phyloP scores from a whole-genome alignment of 2,888 invertebrate genomes.

The Micoletzkya japonica region DNA sequence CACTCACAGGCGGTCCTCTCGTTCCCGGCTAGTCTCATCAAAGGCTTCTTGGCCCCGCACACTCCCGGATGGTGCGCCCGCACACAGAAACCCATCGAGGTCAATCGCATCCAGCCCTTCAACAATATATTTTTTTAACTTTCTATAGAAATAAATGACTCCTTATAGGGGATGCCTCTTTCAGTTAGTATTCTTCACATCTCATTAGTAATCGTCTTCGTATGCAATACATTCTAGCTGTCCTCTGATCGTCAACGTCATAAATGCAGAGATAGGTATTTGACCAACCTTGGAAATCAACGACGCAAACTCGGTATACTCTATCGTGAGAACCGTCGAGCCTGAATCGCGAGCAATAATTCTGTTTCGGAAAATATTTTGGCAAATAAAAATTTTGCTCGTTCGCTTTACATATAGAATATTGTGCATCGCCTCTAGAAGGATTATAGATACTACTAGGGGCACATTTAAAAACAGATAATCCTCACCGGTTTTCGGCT shows the following conservation, averaged over 20 bases:
- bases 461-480: too few relatives aligned
- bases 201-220: too few relatives aligned
- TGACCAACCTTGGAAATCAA: neutral
- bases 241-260: too few relatives aligned
- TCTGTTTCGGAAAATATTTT: neutral
- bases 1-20: slow-evolving; percentile 19
- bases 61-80: slow-evolving; percentile 22
- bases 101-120: slow-evolving; percentile 21
- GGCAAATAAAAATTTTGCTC: too few relatives aligned
- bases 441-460: too few relatives aligned
- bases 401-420: too few relatives aligned
- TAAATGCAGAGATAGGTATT: neutral
- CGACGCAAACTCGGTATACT: slow-evolving; percentile 18
- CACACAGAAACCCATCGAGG: slow-evolving; percentile 24
- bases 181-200: too few relatives aligned
- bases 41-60: slow-evolving; percentile 4
- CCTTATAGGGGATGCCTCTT: too few relatives aligned
- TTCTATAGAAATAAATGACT: too few relatives aligned
- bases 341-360: neutral
- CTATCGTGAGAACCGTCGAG: slow-evolving; percentile 7
- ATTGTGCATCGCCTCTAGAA: too few relatives aligned
- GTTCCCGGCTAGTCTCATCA: slow-evolving; percentile 22
- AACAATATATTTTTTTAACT: neutral
- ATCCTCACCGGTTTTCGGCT: slow-evolving; percentile 20
- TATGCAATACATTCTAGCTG: too few relatives aligned